These are phyloP conservation scores for Leiothrix lutea DNA, from an alignment of 2,113 vertebrate species.

Conservation along the genomic window DNA sequence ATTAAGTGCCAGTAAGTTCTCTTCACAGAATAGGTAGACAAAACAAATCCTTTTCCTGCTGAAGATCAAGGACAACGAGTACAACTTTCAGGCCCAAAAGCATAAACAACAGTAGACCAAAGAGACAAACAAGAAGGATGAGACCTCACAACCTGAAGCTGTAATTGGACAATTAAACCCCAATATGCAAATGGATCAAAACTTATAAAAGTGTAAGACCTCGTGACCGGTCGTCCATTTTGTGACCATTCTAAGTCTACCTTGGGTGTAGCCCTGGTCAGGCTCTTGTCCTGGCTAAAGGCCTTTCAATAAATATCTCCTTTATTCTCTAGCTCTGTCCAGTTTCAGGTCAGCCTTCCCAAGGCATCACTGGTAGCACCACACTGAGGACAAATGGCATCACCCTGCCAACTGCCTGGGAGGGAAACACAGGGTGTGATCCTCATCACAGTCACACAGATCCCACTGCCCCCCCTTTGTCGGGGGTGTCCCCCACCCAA, in stretches of 20 bases:
- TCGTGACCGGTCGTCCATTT: background rate
- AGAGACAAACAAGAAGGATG: background rate
- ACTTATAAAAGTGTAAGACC: background rate
- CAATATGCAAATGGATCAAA: background rate
- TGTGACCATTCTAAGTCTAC: background rate
- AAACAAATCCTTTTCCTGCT: background rate
- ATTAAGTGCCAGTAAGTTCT: background rate
- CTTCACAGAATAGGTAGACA: background rate
- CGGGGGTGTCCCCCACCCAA: fast-evolving
- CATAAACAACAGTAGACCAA: background rate
- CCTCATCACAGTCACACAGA: background rate
- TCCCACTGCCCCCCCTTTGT: too few relatives aligned
- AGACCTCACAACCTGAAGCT: background rate
- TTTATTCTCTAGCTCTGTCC: background rate
- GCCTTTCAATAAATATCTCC: background rate
- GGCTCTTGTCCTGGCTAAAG: background rate
- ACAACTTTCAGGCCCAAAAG: background rate
- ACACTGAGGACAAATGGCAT: background rate
- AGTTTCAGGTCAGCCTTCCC: background rate
- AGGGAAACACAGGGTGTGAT: background rate
- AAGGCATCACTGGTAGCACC: background rate
- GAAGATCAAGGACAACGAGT: background rate
- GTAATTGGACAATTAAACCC: background rate
- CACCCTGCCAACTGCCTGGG: background rate
- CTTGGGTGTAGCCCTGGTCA: background rate